Base-by-base conservation (phyloP, 2,797 vertebrate species). In the Chelidonichthys spinosus region DNA sequence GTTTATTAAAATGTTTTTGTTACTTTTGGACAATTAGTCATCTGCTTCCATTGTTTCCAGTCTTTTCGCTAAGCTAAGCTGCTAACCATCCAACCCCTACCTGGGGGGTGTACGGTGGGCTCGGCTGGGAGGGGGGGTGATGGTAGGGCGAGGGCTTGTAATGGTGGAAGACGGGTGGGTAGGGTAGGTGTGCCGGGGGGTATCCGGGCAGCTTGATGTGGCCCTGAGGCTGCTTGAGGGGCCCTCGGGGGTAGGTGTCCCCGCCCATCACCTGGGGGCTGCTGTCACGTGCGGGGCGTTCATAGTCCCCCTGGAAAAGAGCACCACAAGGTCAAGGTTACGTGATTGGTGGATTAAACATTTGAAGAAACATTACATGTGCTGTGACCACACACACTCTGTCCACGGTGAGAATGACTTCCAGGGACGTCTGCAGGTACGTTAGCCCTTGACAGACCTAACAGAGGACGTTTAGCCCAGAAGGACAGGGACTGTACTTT, bases 191-290 rank as follows among this genome's bases (percentile, higher is more conserved):
- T 32, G 87, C 93, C 49, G 95, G 93, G 13, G 97, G 95, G 90
- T 97, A 98, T 82, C 94, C 93, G 52, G 93, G 92, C 8, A 92
- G 91, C 92, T 98, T 98, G 87, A 89, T 92, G 82, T 97, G 97
- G 91, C 95, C 96, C 89, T 98, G 98, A 96, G 97, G 97, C 96
- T 99, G 97, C 94, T 98, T 99, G 47, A 95, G 81, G 18, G 96
- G 96, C 66, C 96, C 97, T 74, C 97, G 92, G 52, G 96, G 96
- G 78, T 98, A 99, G 17, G 97, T 97, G 89, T 98, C 97, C 0
- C 95, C 96, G 39, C 96, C 95, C 5, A 93, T 94, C 33, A 96
- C 93, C 4, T 96, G 96, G 25, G 96, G 97, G 75, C 96, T 97
- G 80, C 96, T 85, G 0, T 97, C 96, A 82, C 96, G 94, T 76